Evolutionary conservation across 2,113 vertebrate genomes (phyloP), one percentile per base, ranked within the genome.

Genomic region (Acrocephalus kingi): DNA sequence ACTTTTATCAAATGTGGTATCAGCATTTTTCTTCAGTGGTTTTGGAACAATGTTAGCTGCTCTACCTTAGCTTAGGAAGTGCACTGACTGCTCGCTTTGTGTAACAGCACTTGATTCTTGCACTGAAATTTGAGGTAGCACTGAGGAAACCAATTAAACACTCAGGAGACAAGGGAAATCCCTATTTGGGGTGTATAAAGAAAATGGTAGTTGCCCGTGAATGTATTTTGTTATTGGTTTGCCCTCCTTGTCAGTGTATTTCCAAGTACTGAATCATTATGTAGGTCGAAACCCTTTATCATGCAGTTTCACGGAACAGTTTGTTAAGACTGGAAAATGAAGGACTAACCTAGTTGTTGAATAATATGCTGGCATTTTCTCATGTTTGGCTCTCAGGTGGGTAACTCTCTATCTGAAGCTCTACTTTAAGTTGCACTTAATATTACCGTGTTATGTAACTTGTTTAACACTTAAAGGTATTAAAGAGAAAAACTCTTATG

Each of bases 1-100:
- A 88, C 31, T 95, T 90, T 81, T 90, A 90, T 96, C 93, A 89
- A 78, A 58, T 56, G n/a, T 81, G 28, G 61, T 92, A 90, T 92
- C 92, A 84, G 49, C 61, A 62, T 75, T 94, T 93, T 89, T 79
- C 74, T 89, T 74, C 43, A 59, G 78, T 74, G 49, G 7, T 48
- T 94, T 85, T 83, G 59, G 63, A 95, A 25, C 64, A 61, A 31
- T 1, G 30, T 62, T 63, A 66, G 31, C 59, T 74, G 59, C 72
- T 90, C 52, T 73, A 6, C 66, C 24, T 71, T 20, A 11, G 30
- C 13, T 54, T 79, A 64, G 89, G 22, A 84, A 89, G 35, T 2
- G 30, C 74, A 37, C 2, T 54, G 37, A 54, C 59, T 74, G 23
- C 55, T 61, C 1, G 1, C 25, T 86, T 68, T 62, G 19, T 30